Evolutionary conservation across 2,113 vertebrate species (phyloP), one percentile per base, ranked within the genome.

Genomic region (Theristicus caerulescens): DNA sequence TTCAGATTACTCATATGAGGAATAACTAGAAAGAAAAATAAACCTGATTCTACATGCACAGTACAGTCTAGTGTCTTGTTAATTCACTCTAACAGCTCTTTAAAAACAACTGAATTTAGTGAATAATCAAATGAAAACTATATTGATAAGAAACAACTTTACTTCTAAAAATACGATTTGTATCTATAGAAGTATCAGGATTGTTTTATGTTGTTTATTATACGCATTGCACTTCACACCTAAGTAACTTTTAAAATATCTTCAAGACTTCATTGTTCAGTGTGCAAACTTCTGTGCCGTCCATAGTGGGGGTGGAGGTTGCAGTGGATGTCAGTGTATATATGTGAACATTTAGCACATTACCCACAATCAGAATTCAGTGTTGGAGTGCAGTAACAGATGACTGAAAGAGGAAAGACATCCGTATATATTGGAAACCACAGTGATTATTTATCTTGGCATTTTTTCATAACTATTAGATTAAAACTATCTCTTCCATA

Each of bases 1-100:
- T 96, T 96, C 88, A 74, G 61, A 93, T 93, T 94, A 82, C 19
- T 24, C 73, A 61, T 91, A 54, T 80, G 61, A 96, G 65, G 21
- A 94, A 94, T 46, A 92, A 51, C 86, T 61, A 74, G 65, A 86
- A 96, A 92, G 76, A 91, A 95, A 93, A 96, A 85, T 89, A 96
- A 93, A 92, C 52, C 54, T 46, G 57, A 91, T 91, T 65, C 77
- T n/a, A 69, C 7, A 82, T 62, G 65, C 49, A 76, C 11, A 62
- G 26, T 82, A n/a, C 54, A 91, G 77, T 17, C 36, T 65, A 69
- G 25, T 79, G 70, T 72, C 80, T 82, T 82, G 34, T 29, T 94
- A 89, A 94, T 89, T 90, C 25, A 40, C 20, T 78, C n/a, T 73
- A 92, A 70, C 32, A 73, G 17, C 15, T 89, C 64, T 64, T 81